Evolutionary conservation across 2,113 vertebrate genomes (phyloP).

Genomic region (Misgurnus mizolepis): DNA sequence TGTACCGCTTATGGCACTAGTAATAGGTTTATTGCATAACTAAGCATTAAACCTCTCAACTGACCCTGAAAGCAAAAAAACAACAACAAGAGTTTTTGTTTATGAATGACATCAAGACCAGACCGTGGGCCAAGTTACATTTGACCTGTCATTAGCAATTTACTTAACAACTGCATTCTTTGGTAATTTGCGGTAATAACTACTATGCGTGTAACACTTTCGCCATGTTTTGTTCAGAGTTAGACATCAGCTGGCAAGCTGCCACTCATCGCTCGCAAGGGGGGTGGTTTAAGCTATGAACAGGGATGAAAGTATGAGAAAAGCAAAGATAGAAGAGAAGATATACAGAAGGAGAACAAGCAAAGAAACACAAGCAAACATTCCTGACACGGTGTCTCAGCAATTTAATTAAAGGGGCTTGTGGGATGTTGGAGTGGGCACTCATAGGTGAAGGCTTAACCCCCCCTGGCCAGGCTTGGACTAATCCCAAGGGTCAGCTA

Average conservation of each 20-base stretch:
- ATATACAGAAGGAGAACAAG: constrained; percentile 36
- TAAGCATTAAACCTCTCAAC: background rate
- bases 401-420: constrained; percentile 84
- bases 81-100: constrained; percentile 2
- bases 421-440: constrained; percentile 69
- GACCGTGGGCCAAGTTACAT: background rate
- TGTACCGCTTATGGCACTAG: background rate
- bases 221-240: background rate
- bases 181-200: constrained; percentile 6
- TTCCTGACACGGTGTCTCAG: constrained; percentile 81
- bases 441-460: constrained; percentile 63
- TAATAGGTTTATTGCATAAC: background rate
- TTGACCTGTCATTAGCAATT: background rate
- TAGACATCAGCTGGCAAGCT: constrained; percentile 22
- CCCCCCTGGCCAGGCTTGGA: constrained; percentile 50
- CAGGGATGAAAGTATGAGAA: constrained; percentile 64
- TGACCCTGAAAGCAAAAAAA: constrained; percentile 2
- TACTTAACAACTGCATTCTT: background rate
- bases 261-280: constrained; percentile 5
- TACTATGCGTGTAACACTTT: background rate
- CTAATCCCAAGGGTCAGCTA: constrained; percentile 63
- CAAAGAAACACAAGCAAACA: constrained; percentile 77
- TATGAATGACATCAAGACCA: constrained; percentile 22
- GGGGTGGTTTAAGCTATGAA: constrained; percentile 1
- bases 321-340: constrained; percentile 64